A percentile compares a stretch with the other conserved stretches of the same genome.
Conservation (phyloP, 2,888 invertebrate genomes). For the Dicranocentrus wangi region DNA sequence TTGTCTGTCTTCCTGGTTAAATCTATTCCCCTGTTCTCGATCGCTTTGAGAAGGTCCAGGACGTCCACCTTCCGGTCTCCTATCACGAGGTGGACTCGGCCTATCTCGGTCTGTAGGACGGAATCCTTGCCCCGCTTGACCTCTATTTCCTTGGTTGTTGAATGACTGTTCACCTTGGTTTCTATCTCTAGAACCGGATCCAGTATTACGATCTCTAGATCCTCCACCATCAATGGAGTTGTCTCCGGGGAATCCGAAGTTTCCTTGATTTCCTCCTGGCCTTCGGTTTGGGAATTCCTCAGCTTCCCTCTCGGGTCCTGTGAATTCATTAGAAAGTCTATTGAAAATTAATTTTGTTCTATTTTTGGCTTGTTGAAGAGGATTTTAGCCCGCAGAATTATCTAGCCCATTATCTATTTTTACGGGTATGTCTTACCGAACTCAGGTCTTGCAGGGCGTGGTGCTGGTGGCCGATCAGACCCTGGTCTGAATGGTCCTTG, state of each 20-base stretch:
- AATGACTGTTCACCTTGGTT: conserved; percentile 37
- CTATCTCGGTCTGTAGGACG: conserved; percentile 45
- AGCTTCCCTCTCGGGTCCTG: conserved; percentile 46
- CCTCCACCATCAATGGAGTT: conserved; percentile 33
- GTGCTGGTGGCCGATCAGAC: neutral
- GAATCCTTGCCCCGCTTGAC: conserved; percentile 41
- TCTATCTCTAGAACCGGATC: conserved; percentile 50
- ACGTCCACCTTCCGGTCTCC: conserved; percentile 40
- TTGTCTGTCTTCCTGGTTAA: conserved; percentile 36
- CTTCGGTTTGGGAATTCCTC: conserved; percentile 7
- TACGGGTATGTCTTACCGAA: conserved; percentile 49
- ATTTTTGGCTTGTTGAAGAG: too few relatives aligned
- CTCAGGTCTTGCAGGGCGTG: conserved; percentile 6
- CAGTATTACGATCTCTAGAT: conserved; percentile 50
- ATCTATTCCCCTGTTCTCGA: conserved; percentile 42
- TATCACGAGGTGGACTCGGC: conserved; percentile 37
- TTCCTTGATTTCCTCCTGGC: too few relatives aligned
- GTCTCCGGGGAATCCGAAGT: too few relatives aligned
- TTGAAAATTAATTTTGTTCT: conserved; percentile 53
- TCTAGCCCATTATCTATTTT: too few relatives aligned
- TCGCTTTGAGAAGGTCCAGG: conserved; percentile 41
- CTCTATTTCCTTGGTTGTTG: conserved; percentile 46
- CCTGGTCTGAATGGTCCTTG: neutral
- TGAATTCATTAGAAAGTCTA: conserved; percentile 41
- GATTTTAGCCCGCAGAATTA: too few relatives aligned